Percentiles rank a stretch among this genome's conserved stretches.
Conservation (phyloP, 2,113 vertebrate genomes). For the Globicephala melas region DNA sequence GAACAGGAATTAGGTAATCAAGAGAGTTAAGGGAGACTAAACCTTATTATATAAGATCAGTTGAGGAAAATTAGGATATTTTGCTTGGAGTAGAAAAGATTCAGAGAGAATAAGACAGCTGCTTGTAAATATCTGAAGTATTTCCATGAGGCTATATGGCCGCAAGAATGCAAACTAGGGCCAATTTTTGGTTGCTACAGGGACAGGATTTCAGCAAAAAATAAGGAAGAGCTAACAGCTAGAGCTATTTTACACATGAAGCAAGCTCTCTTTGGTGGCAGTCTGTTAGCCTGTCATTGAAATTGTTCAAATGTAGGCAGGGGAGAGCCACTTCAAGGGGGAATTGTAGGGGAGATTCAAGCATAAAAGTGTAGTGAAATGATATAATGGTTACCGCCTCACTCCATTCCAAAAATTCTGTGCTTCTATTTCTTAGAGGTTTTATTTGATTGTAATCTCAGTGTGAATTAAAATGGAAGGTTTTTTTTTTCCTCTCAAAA, state of each 20-base stretch:
- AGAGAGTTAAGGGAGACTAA: background rate
- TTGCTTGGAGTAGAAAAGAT: background rate
- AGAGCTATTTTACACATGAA: background rate
- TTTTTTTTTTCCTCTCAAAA: background rate
- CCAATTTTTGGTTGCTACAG: background rate
- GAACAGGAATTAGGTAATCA: constrained; percentile 10
- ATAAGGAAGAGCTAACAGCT: background rate
- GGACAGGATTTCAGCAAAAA: background rate
- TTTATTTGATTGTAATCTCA: background rate
- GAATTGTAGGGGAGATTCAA: background rate
- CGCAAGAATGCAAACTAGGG: background rate
- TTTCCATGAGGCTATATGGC: background rate
- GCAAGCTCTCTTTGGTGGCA: background rate
- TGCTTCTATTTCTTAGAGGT: background rate
- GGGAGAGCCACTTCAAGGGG: background rate
- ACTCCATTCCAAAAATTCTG: background rate
- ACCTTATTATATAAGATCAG: background rate
- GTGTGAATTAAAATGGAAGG: background rate
- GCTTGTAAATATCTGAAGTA: constrained; percentile 14
- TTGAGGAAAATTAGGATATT: background rate
- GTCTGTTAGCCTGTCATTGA: background rate
- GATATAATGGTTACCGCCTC: background rate
- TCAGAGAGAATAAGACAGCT: background rate
- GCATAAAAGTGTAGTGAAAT: background rate
- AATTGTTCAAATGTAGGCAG: background rate